Percentiles rank a stretch among this genome's conserved stretches.
These are phyloP conservation scores for Paratilapia polleni DNA, from an alignment of 2,113 vertebrate species.

Conservation along the genomic window DNA sequence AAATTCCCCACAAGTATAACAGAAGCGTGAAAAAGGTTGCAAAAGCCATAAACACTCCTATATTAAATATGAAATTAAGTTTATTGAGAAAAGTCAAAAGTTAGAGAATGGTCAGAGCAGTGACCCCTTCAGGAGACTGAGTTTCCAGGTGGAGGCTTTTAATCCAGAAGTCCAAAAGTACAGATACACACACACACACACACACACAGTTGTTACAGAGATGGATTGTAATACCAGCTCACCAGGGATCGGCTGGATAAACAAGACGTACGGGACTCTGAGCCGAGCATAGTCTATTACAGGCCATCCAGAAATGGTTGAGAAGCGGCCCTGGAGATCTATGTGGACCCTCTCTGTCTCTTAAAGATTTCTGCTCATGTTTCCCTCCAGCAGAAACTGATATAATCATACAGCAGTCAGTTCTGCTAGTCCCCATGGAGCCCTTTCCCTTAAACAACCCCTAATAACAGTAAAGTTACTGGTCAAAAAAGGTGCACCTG, in stretches of 20 bases:
- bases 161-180: not conserved
- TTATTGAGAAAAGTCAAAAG: too few species aligned
- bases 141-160: not conserved
- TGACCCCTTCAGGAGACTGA: not conserved
- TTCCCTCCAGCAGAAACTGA: constrained; percentile 69
- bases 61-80: too few species aligned
- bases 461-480: constrained; percentile 47
- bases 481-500: constrained; percentile 16
- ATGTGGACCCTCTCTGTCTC: constrained; percentile 72
- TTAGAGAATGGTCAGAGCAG: too few species aligned
- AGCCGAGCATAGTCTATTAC: constrained; percentile 38
- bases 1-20: too few species aligned
- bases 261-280: constrained; percentile 15
- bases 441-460: constrained; percentile 71
- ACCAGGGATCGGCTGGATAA: constrained; percentile 40
- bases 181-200: not conserved
- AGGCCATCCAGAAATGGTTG: constrained; percentile 46
- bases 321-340: constrained; percentile 66
- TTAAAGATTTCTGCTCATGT: constrained; percentile 76
- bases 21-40: too few species aligned
- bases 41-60: too few species aligned
- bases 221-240: constrained; percentile 29
- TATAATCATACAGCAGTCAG: constrained; percentile 55
- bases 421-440: constrained; percentile 52
- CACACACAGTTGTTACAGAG: not conserved